These are phyloP conservation scores for Zygaena filipendulae DNA, from an alignment of 2,888 invertebrate genomes.

Conservation along the genomic window DNA sequence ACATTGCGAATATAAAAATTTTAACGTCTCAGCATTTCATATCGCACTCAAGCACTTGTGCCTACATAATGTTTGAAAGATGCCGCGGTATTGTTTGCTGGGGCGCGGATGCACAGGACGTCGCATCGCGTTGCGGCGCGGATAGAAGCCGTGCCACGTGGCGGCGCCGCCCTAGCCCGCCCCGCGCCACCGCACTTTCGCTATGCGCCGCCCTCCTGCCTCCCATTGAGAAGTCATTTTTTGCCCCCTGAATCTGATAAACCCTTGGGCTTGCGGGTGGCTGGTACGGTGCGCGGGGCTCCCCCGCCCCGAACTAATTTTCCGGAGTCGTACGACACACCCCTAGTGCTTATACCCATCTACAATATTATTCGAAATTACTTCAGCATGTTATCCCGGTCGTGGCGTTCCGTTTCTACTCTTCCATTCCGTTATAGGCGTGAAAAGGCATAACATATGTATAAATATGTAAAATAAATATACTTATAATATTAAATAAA, in stretches of 20 bases:
- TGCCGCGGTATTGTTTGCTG: too few species aligned
- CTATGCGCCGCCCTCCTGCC: conserved; percentile 48
- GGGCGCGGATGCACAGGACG: conserved; percentile 36
- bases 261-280: conserved; percentile 37
- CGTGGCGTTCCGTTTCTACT: conserved; percentile 57
- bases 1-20: conserved; percentile 30
- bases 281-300: conserved; percentile 37
- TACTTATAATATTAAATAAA: too few species aligned
- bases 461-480: too few species aligned
- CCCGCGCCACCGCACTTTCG: conserved; percentile 35
- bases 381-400: conserved; percentile 65
- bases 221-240: conserved; percentile 67
- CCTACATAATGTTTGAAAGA: too few species aligned
- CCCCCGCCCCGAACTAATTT: conserved; percentile 70
- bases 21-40: conserved; percentile 31
- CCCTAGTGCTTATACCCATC: conserved; percentile 67
- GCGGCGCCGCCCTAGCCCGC: conserved; percentile 60
- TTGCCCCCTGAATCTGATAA: conserved; percentile 67
- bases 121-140: conserved; percentile 38
- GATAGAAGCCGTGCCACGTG: conserved; percentile 46
- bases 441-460: conserved; percentile 29
- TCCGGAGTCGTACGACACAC: conserved; percentile 65
- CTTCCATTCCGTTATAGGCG: conserved; percentile 36
- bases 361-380: conserved; percentile 67
- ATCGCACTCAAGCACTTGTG: conserved; percentile 25